These are phyloP conservation scores for Acleris sparsana DNA, from an alignment of 2,888 invertebrate genomes.

Conservation along the genomic window DNA sequence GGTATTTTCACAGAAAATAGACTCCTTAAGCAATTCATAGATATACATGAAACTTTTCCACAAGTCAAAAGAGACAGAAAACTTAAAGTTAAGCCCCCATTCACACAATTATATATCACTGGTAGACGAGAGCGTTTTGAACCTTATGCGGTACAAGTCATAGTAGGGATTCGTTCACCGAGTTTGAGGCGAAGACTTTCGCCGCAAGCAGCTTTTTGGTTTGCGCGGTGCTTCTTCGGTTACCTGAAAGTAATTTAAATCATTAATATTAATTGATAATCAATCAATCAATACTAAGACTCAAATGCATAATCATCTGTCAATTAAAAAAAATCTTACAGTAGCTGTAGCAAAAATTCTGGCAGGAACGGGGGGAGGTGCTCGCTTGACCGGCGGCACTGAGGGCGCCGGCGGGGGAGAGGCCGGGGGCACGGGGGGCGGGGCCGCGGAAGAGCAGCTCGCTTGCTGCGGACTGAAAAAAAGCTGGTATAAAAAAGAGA, in stretches of 20 bases:
- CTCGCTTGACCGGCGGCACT: slow-evolving; percentile 29
- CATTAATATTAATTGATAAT: not conserved
- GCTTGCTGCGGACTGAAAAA: slow-evolving; percentile 15
- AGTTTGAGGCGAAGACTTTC: slow-evolving; percentile 50
- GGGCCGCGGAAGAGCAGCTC: slow-evolving; percentile 38
- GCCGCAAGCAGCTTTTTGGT: slow-evolving; percentile 51
- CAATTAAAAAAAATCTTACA: slow-evolving; percentile 43
- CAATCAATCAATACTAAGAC: not conserved
- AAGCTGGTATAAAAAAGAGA: no score
- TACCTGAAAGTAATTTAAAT: slow-evolving; percentile 48
- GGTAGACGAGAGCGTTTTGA: slow-evolving; percentile 27
- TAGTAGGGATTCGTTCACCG: slow-evolving; percentile 48
- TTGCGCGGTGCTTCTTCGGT: slow-evolving; percentile 54
- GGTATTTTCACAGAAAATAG: not conserved
- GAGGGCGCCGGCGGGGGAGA: slow-evolving; percentile 39
- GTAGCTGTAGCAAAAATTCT: slow-evolving; percentile 48
- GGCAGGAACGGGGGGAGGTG: slow-evolving; percentile 56
- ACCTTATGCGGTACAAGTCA: slow-evolving; percentile 28
- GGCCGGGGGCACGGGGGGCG: slow-evolving; percentile 49
- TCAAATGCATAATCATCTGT: not conserved
- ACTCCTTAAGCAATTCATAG: not conserved
- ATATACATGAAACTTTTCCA: not conserved
- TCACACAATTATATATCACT: slow-evolving; percentile 13
- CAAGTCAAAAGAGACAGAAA: not conserved
- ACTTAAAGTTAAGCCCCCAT: slow-evolving; percentile 4